These are phyloP conservation scores for Eupithecia inturbata DNA, from an alignment of 2,888 invertebrate species.

Conservation along the genomic window DNA sequence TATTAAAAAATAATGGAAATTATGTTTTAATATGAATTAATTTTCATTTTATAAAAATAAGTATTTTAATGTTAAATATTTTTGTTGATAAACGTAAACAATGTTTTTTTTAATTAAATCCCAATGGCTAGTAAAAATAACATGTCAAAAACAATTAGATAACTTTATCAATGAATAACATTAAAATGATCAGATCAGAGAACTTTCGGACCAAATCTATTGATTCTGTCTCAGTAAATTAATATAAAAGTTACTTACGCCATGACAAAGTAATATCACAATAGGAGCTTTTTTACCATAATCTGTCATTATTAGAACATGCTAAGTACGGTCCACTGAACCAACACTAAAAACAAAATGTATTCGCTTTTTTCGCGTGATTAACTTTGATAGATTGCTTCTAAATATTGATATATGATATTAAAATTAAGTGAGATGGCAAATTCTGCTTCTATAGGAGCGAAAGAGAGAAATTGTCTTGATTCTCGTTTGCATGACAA, in stretches of 20 bases:
- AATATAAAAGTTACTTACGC: conserved; percentile 75
- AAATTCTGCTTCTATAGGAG: conserved; percentile 42
- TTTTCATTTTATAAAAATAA: too few relatives aligned
- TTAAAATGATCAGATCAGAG: neutral
- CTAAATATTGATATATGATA: conserved; percentile 82
- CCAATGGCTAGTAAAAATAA: too few relatives aligned
- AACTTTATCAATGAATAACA: neutral
- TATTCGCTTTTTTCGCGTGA: conserved; percentile 83
- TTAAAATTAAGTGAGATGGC: conserved; percentile 58
- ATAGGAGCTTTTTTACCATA: conserved; percentile 70
- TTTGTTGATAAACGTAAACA: too few relatives aligned
- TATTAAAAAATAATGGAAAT: too few relatives aligned
- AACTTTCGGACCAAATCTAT: neutral
- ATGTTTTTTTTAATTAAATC: too few relatives aligned
- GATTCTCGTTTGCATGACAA: conserved; percentile 60
- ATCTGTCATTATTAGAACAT: conserved; percentile 73
- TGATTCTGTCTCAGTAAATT: conserved; percentile 57
- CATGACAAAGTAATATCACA: conserved; percentile 71
- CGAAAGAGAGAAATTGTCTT: conserved; percentile 48
- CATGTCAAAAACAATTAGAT: too few relatives aligned
- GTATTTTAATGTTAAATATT: too few relatives aligned
- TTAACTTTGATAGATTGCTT: conserved; percentile 83
- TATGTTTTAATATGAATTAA: too few relatives aligned
- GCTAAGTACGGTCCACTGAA: conserved; percentile 65
- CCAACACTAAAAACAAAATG: conserved; percentile 64